Evolutionary conservation across 2,797 vertebrate genomes (phyloP).

Genomic region (Hyperoplus lanceolatus): DNA sequence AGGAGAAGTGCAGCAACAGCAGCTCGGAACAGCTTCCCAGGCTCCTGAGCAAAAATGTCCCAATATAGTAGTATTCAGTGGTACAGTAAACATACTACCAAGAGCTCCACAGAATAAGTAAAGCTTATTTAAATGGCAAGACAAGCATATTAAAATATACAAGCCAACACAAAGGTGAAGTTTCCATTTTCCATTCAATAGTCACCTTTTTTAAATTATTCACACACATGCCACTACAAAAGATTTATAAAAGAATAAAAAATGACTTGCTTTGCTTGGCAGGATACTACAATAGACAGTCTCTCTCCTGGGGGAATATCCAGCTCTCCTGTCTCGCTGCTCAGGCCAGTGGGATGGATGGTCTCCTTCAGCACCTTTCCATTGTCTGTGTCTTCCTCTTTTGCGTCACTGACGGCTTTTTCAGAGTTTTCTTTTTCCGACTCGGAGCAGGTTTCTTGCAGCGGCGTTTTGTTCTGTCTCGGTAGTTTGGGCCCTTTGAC

Average conservation of each 20-base stretch:
- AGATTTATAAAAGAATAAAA: not conserved
- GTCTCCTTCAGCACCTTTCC: conserved; percentile 4
- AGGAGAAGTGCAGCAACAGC: conserved; percentile 91
- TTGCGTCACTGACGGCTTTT: conserved; percentile 20
- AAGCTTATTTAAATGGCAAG: not conserved
- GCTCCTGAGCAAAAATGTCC: conserved; percentile 78
- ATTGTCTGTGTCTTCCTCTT: conserved; percentile 29
- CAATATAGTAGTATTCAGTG: conserved; percentile 6
- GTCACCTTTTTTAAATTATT: conserved; percentile 23
- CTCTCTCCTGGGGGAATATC: conserved; percentile 78
- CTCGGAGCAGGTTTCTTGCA: conserved; percentile 8
- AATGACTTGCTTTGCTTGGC: conserved; percentile 79
- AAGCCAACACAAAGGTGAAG: not conserved
- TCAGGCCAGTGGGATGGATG: not conserved
- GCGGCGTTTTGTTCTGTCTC: conserved; percentile 19
- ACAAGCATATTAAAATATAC: not conserved
- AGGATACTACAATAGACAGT: conserved; percentile 71
- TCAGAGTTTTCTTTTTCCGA: conserved; percentile 31
- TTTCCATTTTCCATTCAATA: not conserved
- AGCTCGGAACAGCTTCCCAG: conserved; percentile 90
- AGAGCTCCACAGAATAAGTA: not conserved
- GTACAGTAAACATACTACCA: not conserved
- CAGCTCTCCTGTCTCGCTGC: conserved; percentile 57
- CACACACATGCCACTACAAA: not conserved
- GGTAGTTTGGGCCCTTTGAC: conserved; percentile 21